Conservation (phyloP, 2,888 invertebrate species). For the Acronicta psi region DNA sequence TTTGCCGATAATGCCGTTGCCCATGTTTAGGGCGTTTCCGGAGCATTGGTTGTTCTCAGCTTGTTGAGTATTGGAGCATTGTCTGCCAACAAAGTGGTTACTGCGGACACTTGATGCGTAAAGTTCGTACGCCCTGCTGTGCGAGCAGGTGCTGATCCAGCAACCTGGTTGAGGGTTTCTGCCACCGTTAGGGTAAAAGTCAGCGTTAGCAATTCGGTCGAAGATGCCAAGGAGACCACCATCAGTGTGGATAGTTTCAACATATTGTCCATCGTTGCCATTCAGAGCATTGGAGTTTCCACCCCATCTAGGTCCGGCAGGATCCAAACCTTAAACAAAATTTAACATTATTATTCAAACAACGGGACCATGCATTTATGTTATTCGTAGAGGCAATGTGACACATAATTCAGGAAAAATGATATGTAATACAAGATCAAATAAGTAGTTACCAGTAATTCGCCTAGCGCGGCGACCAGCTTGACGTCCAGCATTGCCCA, state of each 20-base stretch:
- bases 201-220: conserved; percentile 67
- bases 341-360: too few relatives aligned
- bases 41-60: conserved; percentile 65
- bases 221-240: conserved; percentile 75
- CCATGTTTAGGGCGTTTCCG: conserved; percentile 66
- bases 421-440: too few relatives aligned
- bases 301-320: conserved; percentile 76
- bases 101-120: conserved; percentile 72
- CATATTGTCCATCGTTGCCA: conserved; percentile 67
- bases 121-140: conserved; percentile 69
- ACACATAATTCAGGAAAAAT: too few relatives aligned
- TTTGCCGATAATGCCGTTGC: conserved; percentile 68
- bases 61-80: conserved; percentile 64
- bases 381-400: too few relatives aligned
- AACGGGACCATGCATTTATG: too few relatives aligned
- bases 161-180: conserved; percentile 78
- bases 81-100: conserved; percentile 70
- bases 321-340: conserved; percentile 71
- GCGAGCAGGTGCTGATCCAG: conserved; percentile 71
- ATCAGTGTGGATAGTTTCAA: conserved; percentile 81
- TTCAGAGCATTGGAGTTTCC: conserved; percentile 69
- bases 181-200: conserved; percentile 83
- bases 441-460: conserved; percentile 71
- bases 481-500: conserved; percentile 74
- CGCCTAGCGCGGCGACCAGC: conserved; percentile 64